Evolutionary conservation across 2,888 invertebrate species (phyloP).

Genomic region (Cataglyphis albicans): DNA sequence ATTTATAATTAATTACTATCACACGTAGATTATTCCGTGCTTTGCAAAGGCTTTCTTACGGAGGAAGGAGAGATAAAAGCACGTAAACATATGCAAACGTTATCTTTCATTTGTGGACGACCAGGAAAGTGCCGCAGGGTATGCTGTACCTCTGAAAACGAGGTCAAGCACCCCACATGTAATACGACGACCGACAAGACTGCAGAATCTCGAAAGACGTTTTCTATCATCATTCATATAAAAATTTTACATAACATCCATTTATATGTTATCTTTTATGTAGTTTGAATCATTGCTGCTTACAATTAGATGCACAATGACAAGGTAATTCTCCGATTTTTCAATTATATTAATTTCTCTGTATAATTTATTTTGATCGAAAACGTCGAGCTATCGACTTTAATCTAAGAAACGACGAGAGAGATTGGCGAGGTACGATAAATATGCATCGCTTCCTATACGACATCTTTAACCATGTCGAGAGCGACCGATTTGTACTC

Average conservation of each 20-base stretch:
- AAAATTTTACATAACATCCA: conserved; percentile 1
- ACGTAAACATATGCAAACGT: conserved; percentile 39
- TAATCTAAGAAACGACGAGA: conserved; percentile 49
- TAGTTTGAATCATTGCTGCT: neutral
- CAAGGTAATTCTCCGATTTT: neutral
- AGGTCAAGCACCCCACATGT: conserved; percentile 53
- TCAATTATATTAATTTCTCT: neutral
- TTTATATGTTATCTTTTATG: neutral
- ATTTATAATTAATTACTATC: conserved; percentile 48
- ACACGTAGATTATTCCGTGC: neutral
- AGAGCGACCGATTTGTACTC: conserved; percentile 50
- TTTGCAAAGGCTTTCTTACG: conserved; percentile 29
- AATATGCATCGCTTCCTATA: conserved; percentile 52
- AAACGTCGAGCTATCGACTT: conserved; percentile 43
- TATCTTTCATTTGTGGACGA: conserved; percentile 55
- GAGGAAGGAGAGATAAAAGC: neutral
- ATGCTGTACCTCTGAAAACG: conserved; percentile 55
- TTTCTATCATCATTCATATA: conserved; percentile 2
- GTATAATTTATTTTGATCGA: conserved; percentile 25
- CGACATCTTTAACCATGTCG: conserved; percentile 47
- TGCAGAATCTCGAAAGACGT: neutral
- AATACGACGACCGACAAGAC: neutral
- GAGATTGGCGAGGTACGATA: conserved; percentile 39
- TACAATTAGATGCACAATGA: neutral
- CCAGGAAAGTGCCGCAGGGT: conserved; percentile 53